Conservation (phyloP, 2,113 vertebrate genomes). For the Heterochromis multidens region DNA sequence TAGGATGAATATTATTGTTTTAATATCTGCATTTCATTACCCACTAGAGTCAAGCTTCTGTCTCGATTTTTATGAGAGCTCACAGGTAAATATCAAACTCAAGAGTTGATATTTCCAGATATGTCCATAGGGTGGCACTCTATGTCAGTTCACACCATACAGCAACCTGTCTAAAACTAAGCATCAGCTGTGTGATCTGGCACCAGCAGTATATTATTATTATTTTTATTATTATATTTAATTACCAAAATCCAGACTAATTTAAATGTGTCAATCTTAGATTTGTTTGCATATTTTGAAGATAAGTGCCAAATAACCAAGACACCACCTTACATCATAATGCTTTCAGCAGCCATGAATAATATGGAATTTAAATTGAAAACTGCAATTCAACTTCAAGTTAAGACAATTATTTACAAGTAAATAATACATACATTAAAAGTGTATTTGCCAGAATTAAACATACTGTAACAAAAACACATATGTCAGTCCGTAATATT, state of each 20-base stretch:
- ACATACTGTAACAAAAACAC: background rate
- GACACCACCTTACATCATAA: background rate
- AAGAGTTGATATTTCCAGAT: conserved; percentile 1
- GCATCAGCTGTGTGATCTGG: background rate
- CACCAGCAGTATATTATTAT: background rate
- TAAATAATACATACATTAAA: background rate
- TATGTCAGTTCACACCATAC: background rate
- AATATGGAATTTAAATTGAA: background rate
- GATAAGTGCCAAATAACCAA: background rate
- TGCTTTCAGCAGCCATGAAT: background rate
- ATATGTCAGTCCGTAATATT: background rate
- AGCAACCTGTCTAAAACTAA: background rate
- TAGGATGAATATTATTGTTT: too few relatives aligned
- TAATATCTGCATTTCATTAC: too few relatives aligned
- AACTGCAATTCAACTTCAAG: background rate
- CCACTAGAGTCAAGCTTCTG: too few relatives aligned
- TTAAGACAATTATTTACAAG: background rate
- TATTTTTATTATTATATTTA: background rate
- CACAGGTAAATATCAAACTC: background rate
- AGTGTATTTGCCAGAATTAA: background rate
- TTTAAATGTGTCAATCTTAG: background rate
- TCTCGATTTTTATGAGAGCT: too few relatives aligned
- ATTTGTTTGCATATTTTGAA: background rate
- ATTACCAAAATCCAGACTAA: background rate
- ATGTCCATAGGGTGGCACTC: conserved; percentile 47